Evolutionary conservation across 2,113 vertebrate genomes (phyloP), one percentile per base, ranked within the genome.

Genomic region (Eleginops maclovinus): DNA sequence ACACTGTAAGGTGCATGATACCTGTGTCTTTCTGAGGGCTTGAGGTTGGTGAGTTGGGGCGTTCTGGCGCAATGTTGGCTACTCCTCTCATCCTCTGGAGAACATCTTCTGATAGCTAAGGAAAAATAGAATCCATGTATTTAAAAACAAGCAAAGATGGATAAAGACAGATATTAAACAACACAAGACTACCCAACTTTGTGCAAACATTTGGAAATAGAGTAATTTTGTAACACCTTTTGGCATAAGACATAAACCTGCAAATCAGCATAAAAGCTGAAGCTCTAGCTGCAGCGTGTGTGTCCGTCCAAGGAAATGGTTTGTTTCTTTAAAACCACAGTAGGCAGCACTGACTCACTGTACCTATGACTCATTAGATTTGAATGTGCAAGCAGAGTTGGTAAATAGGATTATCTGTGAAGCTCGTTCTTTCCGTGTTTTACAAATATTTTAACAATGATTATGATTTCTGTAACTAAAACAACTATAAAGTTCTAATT

Each of bases 81-180:
- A 91, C 92, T 71, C 92, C 91, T 82, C 61, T 91, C 94, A 95
- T 95, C 84, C 93, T 91, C 82, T 93, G 91, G 24, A 95, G 92
- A 58, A 94, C 94, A 64, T 94, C 93, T 50, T 94, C 93, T 62
- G 94, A 93, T 21, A 95, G 83, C 94, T 95, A 31, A 24, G 46
- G 44, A 66, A 7, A 11, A 9, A 63, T 1, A 17, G 3, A 72
- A 17, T 0, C 17, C 36, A 43, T 9, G 24, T 22, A 9, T 19
- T 47, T 70, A 41, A 60, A 31, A 56, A 72, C 31, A 59, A 3
- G 19, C 0, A 49, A 28, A 49, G 6, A 31, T 1, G 0, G 36
- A 4, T 10, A 56, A 14, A 55, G 15, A 59, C 8, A 54, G 14
- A 55, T 7, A 36, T 43, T 21, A 21, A 44, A 47, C 31, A 31